Evolutionary conservation across 2,888 invertebrate genomes (phyloP).

Genomic region (Diarsia rubi): DNA sequence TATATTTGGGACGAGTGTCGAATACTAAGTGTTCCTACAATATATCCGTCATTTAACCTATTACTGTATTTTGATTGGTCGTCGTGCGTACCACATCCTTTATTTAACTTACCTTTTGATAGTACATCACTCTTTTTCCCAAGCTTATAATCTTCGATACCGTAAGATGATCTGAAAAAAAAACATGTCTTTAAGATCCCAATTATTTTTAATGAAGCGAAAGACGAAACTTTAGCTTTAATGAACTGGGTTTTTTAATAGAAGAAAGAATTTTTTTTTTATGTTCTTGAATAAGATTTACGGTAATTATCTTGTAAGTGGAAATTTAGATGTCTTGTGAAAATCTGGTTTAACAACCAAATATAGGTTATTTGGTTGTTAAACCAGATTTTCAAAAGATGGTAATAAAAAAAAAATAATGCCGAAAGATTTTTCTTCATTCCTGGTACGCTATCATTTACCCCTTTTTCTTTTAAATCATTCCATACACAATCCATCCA

Average conservation of each 20-base stretch:
- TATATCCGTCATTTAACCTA: too few species aligned
- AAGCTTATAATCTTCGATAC: conserved; percentile 53
- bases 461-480: neutral
- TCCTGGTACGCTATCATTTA: too few species aligned
- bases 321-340: neutral
- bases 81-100: too few species aligned
- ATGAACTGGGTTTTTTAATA: conserved; percentile 29
- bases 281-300: neutral
- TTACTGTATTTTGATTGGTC: too few species aligned
- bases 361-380: too few species aligned
- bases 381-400: too few species aligned
- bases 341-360: neutral
- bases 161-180: conserved; percentile 74
- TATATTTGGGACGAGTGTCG: too few species aligned
- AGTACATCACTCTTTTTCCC: conserved; percentile 24
- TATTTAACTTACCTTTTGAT: conserved; percentile 52
- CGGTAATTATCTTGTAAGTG: neutral
- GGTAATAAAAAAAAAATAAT: neutral
- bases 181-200: conserved; percentile 58
- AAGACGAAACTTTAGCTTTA: conserved; percentile 64
- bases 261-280: neutral
- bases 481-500: neutral
- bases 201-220: conserved; percentile 83
- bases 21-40: too few species aligned
- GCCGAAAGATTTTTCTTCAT: neutral